A percentile compares a stretch with the other conserved stretches of the same genome.
phyloP scores from a whole-genome alignment of 2,797 vertebrate species.

The Scomberomorus guttatus region DNA sequence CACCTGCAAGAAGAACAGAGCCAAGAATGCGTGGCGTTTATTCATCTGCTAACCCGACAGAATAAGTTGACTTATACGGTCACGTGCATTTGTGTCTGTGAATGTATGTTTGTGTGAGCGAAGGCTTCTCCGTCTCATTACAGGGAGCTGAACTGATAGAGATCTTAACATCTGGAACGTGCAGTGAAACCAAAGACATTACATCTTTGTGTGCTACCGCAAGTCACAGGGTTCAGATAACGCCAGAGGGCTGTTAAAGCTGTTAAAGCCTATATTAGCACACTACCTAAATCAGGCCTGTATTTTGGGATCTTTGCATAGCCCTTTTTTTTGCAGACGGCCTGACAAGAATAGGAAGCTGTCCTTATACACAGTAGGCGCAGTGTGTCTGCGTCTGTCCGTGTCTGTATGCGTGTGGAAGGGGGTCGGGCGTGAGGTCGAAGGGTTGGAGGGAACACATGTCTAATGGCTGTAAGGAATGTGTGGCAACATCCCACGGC shows the following conservation, averaged over 20 bases:
- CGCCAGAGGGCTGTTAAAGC: constrained; percentile 64
- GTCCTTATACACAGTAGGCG: constrained; percentile 63
- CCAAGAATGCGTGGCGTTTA: neutral
- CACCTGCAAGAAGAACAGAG: constrained; percentile 84
- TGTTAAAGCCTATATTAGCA: constrained; percentile 68
- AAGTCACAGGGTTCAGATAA: constrained; percentile 68
- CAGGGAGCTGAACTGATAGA: constrained; percentile 65
- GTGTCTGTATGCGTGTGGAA: constrained; percentile 33
- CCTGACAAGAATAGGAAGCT: constrained; percentile 63
- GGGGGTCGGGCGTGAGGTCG: constrained; percentile 21
- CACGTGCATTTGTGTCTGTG: constrained; percentile 15
- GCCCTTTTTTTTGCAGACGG: constrained; percentile 42
- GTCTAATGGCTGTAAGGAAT: constrained; percentile 70
- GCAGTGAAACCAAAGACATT: constrained; percentile 70
- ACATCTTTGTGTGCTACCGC: constrained; percentile 69
- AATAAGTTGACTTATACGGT: neutral
- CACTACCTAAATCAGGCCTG: constrained; percentile 64
- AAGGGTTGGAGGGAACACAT: constrained; percentile 51
- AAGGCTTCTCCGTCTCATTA: constrained; percentile 41
- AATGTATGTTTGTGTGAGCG: constrained; percentile 4
- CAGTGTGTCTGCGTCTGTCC: constrained; percentile 61
- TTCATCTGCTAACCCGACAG: neutral
- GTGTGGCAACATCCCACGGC: constrained; percentile 86
- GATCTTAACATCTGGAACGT: constrained; percentile 76
- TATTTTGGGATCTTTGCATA: constrained; percentile 64